phyloP scores from a whole-genome alignment of 2,888 invertebrate species.

The Azorinus chamasolen region DNA sequence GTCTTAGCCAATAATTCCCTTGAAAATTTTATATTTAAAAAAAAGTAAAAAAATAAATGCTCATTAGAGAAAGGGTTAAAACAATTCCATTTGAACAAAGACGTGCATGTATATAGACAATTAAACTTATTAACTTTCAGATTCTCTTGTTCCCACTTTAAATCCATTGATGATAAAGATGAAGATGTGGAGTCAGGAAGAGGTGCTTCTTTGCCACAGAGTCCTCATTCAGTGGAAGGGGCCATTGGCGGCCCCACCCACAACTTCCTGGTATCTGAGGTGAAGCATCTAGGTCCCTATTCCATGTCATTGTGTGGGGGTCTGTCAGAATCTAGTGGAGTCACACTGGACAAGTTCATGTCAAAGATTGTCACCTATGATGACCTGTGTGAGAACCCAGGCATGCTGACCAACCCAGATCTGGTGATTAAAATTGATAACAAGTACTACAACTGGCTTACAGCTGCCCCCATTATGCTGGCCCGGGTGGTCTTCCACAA shows the following conservation, averaged over 20 bases:
- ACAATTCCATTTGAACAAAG: too few relatives aligned
- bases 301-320: slow-evolving; percentile 93
- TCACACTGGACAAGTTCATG: slow-evolving; percentile 89
- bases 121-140: too few relatives aligned
- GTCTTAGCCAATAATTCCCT: too few relatives aligned
- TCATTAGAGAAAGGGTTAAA: too few relatives aligned
- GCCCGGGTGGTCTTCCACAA: slow-evolving; percentile 95
- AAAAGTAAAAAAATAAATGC: too few relatives aligned
- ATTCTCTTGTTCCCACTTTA: slow-evolving; percentile 64
- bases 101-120: too few relatives aligned
- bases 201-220: slow-evolving; percentile 97
- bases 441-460: slow-evolving; percentile 96
- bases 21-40: too few relatives aligned
- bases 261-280: slow-evolving; percentile 71
- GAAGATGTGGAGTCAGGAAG: slow-evolving; percentile 98
- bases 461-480: slow-evolving; percentile 96
- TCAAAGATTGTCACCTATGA: slow-evolving; percentile 89
- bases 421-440: slow-evolving; percentile 94
- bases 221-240: slow-evolving; percentile 94
- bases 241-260: slow-evolving; percentile 87
- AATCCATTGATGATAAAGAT: slow-evolving; percentile 66
- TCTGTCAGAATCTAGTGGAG: slow-evolving; percentile 86
- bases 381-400: slow-evolving; percentile 90
- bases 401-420: slow-evolving; percentile 91
- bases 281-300: slow-evolving; percentile 88